Base-by-base conservation (phyloP, 2,113 vertebrate genomes). In the Bucco capensis region DNA sequence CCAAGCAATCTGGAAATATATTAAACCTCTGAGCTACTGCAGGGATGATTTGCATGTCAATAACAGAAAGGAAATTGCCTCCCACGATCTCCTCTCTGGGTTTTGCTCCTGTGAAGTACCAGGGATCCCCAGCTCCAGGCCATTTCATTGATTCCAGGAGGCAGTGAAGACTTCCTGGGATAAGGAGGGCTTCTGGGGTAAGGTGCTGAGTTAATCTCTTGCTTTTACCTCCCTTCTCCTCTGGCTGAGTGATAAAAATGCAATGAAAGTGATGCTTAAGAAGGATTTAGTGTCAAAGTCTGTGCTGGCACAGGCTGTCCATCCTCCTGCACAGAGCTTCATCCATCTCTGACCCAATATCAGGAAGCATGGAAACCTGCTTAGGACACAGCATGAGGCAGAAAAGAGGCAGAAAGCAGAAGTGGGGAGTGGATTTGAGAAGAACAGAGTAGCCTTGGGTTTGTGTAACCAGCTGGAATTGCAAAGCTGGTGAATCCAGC, bases 1-100 rank as follows among this genome's bases (percentile, higher is more conserved):
- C 72, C 73, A 79, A 78, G 82, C 77, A 71, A 33, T 79, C 78
- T 83, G 90, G 78, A 72, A 75, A 87, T 83, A 37, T 30, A 94
- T 92, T 66, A 89, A 80, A 71, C 22, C 89, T 10, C 0, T 12
- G 78, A 87, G 86, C 73, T 83, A 3, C 86, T 35, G 73, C 53
- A 6, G 78, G 0, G 8, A 25, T 83, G 73, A 87, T 94, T 87
- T 94, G 90, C 86, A 83, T 86, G 86, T 71, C 67, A 75, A 61
- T 70, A 78, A 23, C 60, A 30, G 86, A n/a, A 19, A 61, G 71
- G 86, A 78, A 77, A 89, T 65, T 60, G 86, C 89, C 62, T 80
- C 27, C 86, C 47, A 19, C 69, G 2, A 17, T 8, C 57, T 79
- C 47, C 62, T 61, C 19, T 46, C 58, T 19, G 40, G 24, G 24